Evolutionary conservation across 2,888 invertebrate genomes (phyloP).

Genomic region (Drosophila phalerata): DNA sequence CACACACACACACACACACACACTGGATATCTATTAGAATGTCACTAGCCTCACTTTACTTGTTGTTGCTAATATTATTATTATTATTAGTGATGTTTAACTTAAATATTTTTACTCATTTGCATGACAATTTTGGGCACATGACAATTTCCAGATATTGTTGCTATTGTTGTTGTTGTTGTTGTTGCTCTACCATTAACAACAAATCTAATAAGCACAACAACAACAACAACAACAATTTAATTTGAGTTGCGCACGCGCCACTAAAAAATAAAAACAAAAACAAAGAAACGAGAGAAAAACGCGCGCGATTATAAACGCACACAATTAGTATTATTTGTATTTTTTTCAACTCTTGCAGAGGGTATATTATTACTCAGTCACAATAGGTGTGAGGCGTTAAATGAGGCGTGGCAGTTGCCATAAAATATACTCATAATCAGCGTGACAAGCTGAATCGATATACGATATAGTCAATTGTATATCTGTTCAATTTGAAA

Average conservation of each 20-base stretch:
- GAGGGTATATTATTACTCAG: background rate
- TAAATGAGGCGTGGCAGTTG: background rate
- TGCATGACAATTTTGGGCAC: constrained; percentile 78
- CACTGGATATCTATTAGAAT: constrained; percentile 47
- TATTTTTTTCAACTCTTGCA: background rate
- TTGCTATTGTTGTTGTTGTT: constrained; percentile 26
- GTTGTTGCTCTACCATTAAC: constrained; percentile 32
- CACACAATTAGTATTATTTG: constrained; percentile 23
- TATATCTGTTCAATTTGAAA: no score
- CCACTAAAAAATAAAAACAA: constrained; percentile 16
- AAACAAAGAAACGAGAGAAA: background rate
- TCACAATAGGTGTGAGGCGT: background rate
- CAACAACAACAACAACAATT: constrained; percentile 41
- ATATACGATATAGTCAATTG: background rate
- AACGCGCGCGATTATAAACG: constrained; percentile 33
- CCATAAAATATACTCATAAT: background rate
- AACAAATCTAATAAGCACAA: constrained; percentile 12
- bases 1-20: background rate
- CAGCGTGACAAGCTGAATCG: background rate
- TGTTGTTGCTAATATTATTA: constrained; percentile 40
- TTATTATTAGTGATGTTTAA: constrained; percentile 46
- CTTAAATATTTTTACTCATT: constrained; percentile 78
- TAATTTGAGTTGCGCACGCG: constrained; percentile 63
- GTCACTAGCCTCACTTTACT: constrained; percentile 33
- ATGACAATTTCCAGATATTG: constrained; percentile 66